phyloP scores from a whole-genome alignment of 1,140 invertebrate genomes.

The Drosophila orena region DNA sequence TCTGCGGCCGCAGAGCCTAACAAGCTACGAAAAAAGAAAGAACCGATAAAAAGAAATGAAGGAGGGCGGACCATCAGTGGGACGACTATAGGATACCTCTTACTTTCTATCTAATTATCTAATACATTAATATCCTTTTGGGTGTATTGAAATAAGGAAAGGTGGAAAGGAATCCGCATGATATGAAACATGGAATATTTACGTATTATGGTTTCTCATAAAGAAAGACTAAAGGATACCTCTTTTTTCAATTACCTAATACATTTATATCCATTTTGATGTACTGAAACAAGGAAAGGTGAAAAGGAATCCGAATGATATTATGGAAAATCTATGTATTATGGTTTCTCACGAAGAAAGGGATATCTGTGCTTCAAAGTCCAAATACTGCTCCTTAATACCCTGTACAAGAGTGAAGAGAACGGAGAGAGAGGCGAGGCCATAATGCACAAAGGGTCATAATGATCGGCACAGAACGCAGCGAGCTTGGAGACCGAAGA shows the following conservation, averaged over 20 bases:
- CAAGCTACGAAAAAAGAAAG: conserved; percentile 58
- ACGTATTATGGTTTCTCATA: too few relatives aligned
- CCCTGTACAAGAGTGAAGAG: conserved; percentile 11
- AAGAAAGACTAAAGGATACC: conserved; percentile 8
- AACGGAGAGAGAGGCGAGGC: conserved; percentile 24
- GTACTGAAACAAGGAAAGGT: too few relatives aligned
- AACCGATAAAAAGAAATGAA: conserved; percentile 32
- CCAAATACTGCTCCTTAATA: not conserved
- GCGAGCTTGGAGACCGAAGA: conserved; percentile 38
- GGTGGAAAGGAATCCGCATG: too few relatives aligned
- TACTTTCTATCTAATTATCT: not conserved
- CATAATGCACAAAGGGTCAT: conserved; percentile 69
- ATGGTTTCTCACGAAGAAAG: too few relatives aligned
- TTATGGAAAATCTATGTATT: too few relatives aligned
- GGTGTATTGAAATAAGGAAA: too few relatives aligned
- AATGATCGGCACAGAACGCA: conserved; percentile 71
- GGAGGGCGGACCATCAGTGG: not conserved
- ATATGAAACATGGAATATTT: too few relatives aligned
- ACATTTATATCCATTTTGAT: too few relatives aligned
- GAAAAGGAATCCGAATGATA: too few relatives aligned
- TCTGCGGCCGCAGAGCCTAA: conserved; percentile 54
- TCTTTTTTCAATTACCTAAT: not conserved
- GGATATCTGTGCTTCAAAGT: not conserved
- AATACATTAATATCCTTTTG: too few relatives aligned
- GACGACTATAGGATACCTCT: conserved; percentile 5